These are phyloP conservation scores for Achroia grisella DNA, from an alignment of 1,140 invertebrate genomes.

Conservation along the genomic window DNA sequence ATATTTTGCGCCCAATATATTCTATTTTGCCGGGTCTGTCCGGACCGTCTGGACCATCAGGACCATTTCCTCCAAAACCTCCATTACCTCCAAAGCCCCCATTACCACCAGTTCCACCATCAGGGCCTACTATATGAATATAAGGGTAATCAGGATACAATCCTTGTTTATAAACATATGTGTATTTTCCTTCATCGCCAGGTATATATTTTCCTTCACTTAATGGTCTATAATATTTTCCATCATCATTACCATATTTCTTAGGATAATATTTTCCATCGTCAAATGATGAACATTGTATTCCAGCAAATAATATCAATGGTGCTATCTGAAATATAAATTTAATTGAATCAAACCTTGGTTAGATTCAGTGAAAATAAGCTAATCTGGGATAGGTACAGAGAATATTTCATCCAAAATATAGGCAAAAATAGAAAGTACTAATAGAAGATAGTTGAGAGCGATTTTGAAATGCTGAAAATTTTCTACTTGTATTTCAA, in stretches of 20 bases:
- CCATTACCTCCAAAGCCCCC: constrained; percentile 18
- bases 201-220: constrained; percentile 70
- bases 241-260: constrained; percentile 46
- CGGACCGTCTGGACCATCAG: constrained; percentile 33
- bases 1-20: constrained; percentile 41
- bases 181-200: constrained; percentile 72
- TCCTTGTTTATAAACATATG: constrained; percentile 48
- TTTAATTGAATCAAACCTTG: not conserved
- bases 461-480: too few species aligned
- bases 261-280: constrained; percentile 53
- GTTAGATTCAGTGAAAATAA: too few species aligned
- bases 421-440: too few species aligned
- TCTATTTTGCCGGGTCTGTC: constrained; percentile 33
- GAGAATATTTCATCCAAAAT: too few species aligned
- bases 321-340: not conserved
- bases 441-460: too few species aligned
- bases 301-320: constrained; percentile 2
- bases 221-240: constrained; percentile 51
- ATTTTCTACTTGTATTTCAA: too few species aligned
- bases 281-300: constrained; percentile 41
- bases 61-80: constrained; percentile 33
- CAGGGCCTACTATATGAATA: constrained; percentile 50
- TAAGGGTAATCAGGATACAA: constrained; percentile 65
- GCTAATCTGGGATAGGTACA: too few species aligned
- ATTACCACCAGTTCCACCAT: constrained; percentile 47